A percentile compares a stretch with the other conserved stretches of the same genome.
Conservation (phyloP, 2,888 invertebrate genomes). For the Phanerotoma sp. region DNA sequence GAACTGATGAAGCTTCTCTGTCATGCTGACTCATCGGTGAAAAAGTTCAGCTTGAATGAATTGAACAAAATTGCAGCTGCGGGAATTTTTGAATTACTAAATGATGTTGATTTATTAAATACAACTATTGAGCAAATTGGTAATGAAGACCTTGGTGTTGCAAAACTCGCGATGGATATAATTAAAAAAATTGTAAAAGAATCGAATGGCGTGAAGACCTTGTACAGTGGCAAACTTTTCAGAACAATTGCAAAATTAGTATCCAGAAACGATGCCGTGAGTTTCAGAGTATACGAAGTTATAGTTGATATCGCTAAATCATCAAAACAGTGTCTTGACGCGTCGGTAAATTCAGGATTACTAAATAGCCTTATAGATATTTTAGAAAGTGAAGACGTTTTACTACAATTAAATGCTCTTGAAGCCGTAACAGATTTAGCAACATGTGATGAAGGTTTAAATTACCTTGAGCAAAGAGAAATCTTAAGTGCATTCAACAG, state of each 20-base stretch:
- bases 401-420: slow-evolving; percentile 78
- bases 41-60: slow-evolving; percentile 41
- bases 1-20: slow-evolving; percentile 40
- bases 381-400: slow-evolving; percentile 70
- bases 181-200: slow-evolving; percentile 59
- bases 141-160: slow-evolving; percentile 64
- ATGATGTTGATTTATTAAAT: slow-evolving; percentile 61
- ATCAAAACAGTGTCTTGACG: slow-evolving; percentile 64
- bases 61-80: slow-evolving; percentile 34
- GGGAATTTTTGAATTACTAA: slow-evolving; percentile 57
- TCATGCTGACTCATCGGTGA: slow-evolving; percentile 39
- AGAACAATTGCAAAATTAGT: slow-evolving; percentile 64
- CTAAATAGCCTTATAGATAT: slow-evolving; percentile 69
- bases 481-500: slow-evolving; percentile 66
- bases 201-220: slow-evolving; percentile 56
- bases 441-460: slow-evolving; percentile 70
- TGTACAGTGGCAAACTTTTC: slow-evolving; percentile 63
- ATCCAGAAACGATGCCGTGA: slow-evolving; percentile 62
- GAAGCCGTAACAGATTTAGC: slow-evolving; percentile 76
- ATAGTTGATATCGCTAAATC: slow-evolving; percentile 66
- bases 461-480: slow-evolving; percentile 70
- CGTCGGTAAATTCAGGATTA: slow-evolving; percentile 65
- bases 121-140: slow-evolving; percentile 63
- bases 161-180: slow-evolving; percentile 63
- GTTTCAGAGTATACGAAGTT: slow-evolving; percentile 72